These are phyloP conservation scores for Drosophila sordidula DNA, from an alignment of 2,888 invertebrate species.

Conservation along the genomic window DNA sequence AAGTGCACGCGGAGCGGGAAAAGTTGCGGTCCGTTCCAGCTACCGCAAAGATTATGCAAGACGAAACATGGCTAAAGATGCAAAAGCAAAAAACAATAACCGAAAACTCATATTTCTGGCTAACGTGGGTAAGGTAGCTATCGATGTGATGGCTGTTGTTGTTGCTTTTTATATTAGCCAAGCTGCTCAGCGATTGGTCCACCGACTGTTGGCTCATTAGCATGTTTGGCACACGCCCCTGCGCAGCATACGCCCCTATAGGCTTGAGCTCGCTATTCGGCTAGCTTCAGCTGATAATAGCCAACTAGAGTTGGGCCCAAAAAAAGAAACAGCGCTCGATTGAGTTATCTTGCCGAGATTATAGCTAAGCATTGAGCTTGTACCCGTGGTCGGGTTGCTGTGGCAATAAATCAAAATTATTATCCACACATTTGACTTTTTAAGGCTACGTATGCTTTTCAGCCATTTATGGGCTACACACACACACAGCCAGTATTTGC, in stretches of 20 bases:
- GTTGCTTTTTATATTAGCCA: conserved; percentile 44
- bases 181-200: conserved; percentile 71
- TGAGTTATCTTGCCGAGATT: conserved; percentile 73
- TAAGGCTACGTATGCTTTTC: conserved; percentile 70
- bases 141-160: conserved; percentile 8
- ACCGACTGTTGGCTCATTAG: conserved; percentile 74
- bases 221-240: conserved; percentile 80
- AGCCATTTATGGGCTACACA: conserved; percentile 71
- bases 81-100: conserved; percentile 42
- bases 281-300: conserved; percentile 56
- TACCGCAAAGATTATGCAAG: conserved; percentile 73
- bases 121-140: conserved; percentile 54
- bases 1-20: conserved; percentile 58
- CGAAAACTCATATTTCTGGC: conserved; percentile 60
- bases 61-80: conserved; percentile 50
- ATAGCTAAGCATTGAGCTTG: conserved; percentile 33
- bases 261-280: conserved; percentile 35
- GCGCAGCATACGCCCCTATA: conserved; percentile 65
- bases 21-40: conserved; percentile 61
- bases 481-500: conserved; percentile 5
- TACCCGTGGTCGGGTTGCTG: conserved; percentile 37
- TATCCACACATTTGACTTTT: conserved; percentile 79
- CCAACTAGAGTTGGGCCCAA: conserved; percentile 11
- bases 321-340: conserved; percentile 27
- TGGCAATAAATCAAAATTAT: conserved; percentile 81